Conservation (phyloP, 2,888 invertebrate species). For the Cordilura impudica region DNA sequence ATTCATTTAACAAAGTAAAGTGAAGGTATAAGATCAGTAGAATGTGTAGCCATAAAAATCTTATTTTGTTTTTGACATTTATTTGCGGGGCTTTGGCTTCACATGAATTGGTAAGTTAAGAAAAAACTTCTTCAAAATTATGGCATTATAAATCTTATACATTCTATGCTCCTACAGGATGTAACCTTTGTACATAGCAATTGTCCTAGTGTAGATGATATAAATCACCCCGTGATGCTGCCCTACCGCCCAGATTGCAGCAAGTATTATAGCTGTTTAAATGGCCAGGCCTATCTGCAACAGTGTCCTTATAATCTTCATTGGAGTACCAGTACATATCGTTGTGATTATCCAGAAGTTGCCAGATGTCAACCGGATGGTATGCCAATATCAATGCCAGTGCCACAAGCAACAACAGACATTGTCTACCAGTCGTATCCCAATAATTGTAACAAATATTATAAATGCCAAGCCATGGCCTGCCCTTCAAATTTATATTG, state of each 20-base stretch:
- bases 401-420: background rate
- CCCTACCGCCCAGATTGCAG: slow-evolving; percentile 68
- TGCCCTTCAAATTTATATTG: slow-evolving; percentile 69
- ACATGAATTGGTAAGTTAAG: background rate
- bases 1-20: background rate
- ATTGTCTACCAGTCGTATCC: slow-evolving; percentile 64
- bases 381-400: background rate
- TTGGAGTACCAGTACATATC: slow-evolving; percentile 69
- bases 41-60: background rate
- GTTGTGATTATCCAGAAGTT: slow-evolving; percentile 69
- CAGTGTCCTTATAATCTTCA: slow-evolving; percentile 69
- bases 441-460: slow-evolving; percentile 70
- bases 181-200: slow-evolving; percentile 50
- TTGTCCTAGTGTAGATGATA: slow-evolving; percentile 69
- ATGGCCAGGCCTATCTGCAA: slow-evolving; percentile 65
- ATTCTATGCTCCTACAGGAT: no score
- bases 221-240: slow-evolving; percentile 66
- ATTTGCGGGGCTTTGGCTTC: background rate
- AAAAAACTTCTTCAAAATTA: background rate
- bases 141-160: no score
- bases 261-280: slow-evolving; percentile 70
- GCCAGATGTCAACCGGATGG: slow-evolving; percentile 67
- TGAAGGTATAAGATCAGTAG: background rate
- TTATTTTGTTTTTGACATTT: background rate
- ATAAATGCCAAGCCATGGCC: slow-evolving; percentile 64